These are phyloP conservation scores for Trichonephila clavipes DNA, from an alignment of 1,140 invertebrate genomes.

Conservation along the genomic window DNA sequence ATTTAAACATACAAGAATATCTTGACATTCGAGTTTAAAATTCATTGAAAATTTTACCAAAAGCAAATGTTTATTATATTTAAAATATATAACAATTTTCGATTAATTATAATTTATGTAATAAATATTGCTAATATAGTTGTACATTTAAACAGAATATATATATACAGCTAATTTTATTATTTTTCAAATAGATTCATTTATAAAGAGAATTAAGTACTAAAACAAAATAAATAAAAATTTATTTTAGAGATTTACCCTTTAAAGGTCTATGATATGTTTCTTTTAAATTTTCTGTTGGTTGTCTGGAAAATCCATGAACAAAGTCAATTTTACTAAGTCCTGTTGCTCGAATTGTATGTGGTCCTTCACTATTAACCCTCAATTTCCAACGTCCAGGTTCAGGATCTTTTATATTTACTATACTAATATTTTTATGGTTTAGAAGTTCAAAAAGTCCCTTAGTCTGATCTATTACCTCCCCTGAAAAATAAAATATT, in stretches of 20 bases:
- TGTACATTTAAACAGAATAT: too few relatives aligned
- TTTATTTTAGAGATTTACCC: constrained; percentile 81
- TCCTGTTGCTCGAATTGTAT: constrained; percentile 86
- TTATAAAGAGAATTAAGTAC: too few relatives aligned
- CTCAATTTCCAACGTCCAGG: constrained; percentile 85
- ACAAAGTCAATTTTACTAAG: constrained; percentile 85
- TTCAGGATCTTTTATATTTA: constrained; percentile 85
- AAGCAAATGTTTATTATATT: too few relatives aligned
- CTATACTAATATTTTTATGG: constrained; percentile 85
- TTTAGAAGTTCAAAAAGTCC: constrained; percentile 84
- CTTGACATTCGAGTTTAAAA: too few relatives aligned
- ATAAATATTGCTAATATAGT: too few relatives aligned
- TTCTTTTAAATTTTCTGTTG: constrained; percentile 82
- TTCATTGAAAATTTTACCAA: too few relatives aligned
- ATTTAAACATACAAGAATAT: too few relatives aligned
- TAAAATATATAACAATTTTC: too few relatives aligned
- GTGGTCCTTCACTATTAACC: constrained; percentile 84
- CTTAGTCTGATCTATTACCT: constrained; percentile 80
- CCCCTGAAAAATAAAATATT: constrained; percentile 78
- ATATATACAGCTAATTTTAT: too few relatives aligned
- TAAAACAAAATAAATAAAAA: background rate
- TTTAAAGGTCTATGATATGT: constrained; percentile 84
- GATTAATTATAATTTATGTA: too few relatives aligned
- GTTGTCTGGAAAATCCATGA: constrained; percentile 85
- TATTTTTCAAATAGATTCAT: too few relatives aligned